Percentiles rank a stretch among this genome's conserved stretches.
Conservation (phyloP, 1,140 invertebrate genomes). For the Ostrea denselamellosa region DNA sequence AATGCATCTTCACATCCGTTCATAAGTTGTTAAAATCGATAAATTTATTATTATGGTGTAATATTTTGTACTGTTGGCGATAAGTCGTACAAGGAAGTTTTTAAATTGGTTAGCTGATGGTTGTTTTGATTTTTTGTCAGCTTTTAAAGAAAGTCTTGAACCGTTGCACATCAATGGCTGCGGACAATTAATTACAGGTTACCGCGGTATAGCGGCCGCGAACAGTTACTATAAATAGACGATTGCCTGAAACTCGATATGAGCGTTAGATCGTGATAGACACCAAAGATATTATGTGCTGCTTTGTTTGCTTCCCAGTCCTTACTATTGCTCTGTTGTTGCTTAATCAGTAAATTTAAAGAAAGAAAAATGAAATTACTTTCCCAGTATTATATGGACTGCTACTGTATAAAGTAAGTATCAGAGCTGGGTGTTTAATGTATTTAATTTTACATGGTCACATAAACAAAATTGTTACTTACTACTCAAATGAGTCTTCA, state of each 20-base stretch:
- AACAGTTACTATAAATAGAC: slow-evolving; percentile 27
- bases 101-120: neutral
- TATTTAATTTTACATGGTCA: too few relatives aligned
- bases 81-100: neutral
- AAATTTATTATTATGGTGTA: slow-evolving; percentile 6
- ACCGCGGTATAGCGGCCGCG: slow-evolving; percentile 26
- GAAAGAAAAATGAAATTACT: too few relatives aligned
- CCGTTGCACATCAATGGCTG: neutral
- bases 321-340: too few relatives aligned
- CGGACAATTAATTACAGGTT: slow-evolving; percentile 27
- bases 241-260: slow-evolving; percentile 35
- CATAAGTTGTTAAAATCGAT: slow-evolving; percentile 44
- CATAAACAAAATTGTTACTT: too few relatives aligned
- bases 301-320: neutral
- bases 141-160: neutral
- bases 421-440: too few relatives aligned
- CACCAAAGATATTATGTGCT: slow-evolving; percentile 4
- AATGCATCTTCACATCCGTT: slow-evolving; percentile 17
- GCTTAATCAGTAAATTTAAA: too few relatives aligned
- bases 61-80: neutral
- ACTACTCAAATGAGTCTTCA: too few relatives aligned
- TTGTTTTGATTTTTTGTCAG: neutral
- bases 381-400: too few relatives aligned
- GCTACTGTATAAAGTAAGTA: too few relatives aligned
- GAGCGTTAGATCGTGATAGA: neutral